Evolutionary conservation across 37 sponge, comb jelly and placozoan species (phyloP).

Genomic region (Beroe forskalii): DNA sequence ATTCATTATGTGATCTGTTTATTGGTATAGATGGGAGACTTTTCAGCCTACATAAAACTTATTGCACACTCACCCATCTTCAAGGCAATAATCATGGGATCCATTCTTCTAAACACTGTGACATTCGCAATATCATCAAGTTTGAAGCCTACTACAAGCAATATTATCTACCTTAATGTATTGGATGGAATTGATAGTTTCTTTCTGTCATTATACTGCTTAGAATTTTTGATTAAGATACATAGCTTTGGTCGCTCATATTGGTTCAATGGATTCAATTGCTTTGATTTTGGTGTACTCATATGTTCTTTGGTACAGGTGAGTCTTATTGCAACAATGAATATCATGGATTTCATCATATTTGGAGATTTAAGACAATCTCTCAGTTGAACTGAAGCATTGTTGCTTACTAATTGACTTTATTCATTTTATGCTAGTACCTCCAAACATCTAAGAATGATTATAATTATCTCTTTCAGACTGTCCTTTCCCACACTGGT

Average conservation of each 20-base stretch:
- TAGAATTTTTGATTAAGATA: constrained; percentile 30
- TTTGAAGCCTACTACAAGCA: not conserved
- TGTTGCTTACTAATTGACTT: too few species aligned
- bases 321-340: too few species aligned
- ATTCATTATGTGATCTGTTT: not conserved
- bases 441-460: too few species aligned
- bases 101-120: constrained; percentile 48
- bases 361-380: too few species aligned
- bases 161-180: not conserved
- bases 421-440: too few species aligned
- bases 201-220: constrained; percentile 18
- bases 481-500: constrained; percentile 31
- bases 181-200: constrained; percentile 47
- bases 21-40: not conserved
- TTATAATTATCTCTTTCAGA: too few species aligned
- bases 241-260: constrained; percentile 34
- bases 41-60: constrained; percentile 4
- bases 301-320: constrained; percentile 44
- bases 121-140: constrained; percentile 60
- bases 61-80: constrained; percentile 25
- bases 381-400: too few species aligned
- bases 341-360: too few species aligned
- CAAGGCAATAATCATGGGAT: constrained; percentile 43
- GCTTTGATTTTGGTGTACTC: constrained; percentile 59
- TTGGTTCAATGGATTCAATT: constrained; percentile 65